Conservation (phyloP, 2,113 vertebrate species). For the Neogobius melanostomus region DNA sequence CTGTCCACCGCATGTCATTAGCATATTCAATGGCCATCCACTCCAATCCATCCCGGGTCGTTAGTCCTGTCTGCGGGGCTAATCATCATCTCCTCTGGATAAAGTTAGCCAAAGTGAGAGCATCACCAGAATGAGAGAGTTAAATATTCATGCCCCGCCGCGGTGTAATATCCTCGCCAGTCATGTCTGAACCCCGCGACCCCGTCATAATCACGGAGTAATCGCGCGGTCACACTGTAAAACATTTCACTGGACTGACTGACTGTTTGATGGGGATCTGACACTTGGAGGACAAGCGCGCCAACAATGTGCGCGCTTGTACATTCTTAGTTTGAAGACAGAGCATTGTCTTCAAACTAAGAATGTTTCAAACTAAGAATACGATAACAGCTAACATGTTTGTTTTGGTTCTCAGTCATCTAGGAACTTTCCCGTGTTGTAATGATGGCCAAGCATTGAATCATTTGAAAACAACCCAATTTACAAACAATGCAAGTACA, state of each 20-base stretch:
- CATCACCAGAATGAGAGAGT: slow-evolving; percentile 64
- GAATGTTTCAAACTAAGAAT: no score
- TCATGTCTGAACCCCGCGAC: slow-evolving; percentile 68
- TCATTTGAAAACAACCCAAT: no score
- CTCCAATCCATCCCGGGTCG: slow-evolving; percentile 63
- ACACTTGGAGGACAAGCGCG: slow-evolving; percentile 34
- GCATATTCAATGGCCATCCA: slow-evolving; percentile 57
- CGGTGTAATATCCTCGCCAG: slow-evolving; percentile 67
- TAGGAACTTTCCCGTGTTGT: no score
- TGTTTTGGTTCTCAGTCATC: no score
- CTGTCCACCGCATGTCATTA: slow-evolving; percentile 40
- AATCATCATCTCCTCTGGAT: slow-evolving; percentile 69
- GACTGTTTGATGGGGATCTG: slow-evolving; percentile 58
- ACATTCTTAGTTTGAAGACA: no score
- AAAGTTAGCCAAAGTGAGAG: slow-evolving; percentile 57
- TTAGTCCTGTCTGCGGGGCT: slow-evolving; percentile 64
- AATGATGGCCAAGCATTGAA: no score
- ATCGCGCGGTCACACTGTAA: slow-evolving; percentile 48
- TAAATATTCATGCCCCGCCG: slow-evolving; percentile 74
- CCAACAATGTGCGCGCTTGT: slow-evolving; percentile 20
- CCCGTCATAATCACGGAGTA: slow-evolving; percentile 59
- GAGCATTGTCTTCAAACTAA: no score
- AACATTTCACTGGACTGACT: slow-evolving; percentile 38
- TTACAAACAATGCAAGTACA: no score
- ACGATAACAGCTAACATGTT: no score